phyloP scores from a whole-genome alignment of 2,113 vertebrate genomes.

The Hyla sarda region DNA sequence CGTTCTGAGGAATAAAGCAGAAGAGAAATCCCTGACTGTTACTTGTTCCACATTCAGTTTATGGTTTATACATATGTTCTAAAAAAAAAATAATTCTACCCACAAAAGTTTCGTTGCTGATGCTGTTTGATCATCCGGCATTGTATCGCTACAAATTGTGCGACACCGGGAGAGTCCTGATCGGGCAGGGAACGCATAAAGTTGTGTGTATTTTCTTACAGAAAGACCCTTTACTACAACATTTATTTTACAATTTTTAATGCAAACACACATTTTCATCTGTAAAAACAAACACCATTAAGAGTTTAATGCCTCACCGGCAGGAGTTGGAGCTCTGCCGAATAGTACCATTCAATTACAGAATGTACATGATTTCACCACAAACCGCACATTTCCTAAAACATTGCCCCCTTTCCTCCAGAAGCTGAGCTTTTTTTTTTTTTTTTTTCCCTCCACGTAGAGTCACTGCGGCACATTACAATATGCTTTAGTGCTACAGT shows the following conservation, averaged over 20 bases:
- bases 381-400: slow-evolving; percentile 27
- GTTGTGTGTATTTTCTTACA: slow-evolving; percentile 16
- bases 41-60: neutral
- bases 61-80: neutral
- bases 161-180: neutral
- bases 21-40: neutral
- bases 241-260: slow-evolving; percentile 28
- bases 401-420: neutral
- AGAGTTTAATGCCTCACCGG: slow-evolving; percentile 24
- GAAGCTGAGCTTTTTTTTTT: slow-evolving; percentile 12
- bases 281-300: slow-evolving; percentile 47
- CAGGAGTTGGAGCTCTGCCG: slow-evolving; percentile 20
- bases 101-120: neutral
- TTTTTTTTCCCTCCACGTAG: neutral
- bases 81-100: neutral
- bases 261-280: slow-evolving; percentile 33
- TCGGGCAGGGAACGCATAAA: neutral
- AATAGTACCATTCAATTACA: slow-evolving; percentile 43
- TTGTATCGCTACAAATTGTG: neutral
- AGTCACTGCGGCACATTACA: neutral
- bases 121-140: neutral
- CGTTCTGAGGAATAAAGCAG: neutral
- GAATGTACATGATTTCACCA: slow-evolving; percentile 26
- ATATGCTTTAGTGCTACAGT: neutral
- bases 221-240: neutral